These are phyloP conservation scores for Drosophila nr. medialis DNA, from an alignment of 2,888 invertebrate genomes.

Conservation along the genomic window DNA sequence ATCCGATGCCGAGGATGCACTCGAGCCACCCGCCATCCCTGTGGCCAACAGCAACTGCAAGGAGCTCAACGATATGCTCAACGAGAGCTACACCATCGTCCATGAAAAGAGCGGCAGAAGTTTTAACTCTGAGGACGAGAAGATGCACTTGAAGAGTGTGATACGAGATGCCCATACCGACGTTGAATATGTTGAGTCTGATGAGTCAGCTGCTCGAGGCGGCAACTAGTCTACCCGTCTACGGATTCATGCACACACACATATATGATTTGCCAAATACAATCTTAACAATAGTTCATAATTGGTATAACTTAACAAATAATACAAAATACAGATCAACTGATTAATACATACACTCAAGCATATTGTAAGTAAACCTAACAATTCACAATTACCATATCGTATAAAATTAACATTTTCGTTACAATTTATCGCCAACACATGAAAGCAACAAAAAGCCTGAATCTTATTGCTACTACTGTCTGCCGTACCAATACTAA, in stretches of 20 bases:
- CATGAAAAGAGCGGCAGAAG: slow-evolving; percentile 84
- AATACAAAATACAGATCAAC: slow-evolving; percentile 37
- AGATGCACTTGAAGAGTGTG: slow-evolving; percentile 86
- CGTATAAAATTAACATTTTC: slow-evolving; percentile 51
- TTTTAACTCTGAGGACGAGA: slow-evolving; percentile 85
- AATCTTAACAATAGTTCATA: slow-evolving; percentile 56
- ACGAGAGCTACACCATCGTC: slow-evolving; percentile 85
- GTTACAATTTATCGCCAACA: slow-evolving; percentile 55
- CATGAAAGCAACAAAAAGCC: slow-evolving; percentile 59
- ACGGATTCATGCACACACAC: slow-evolving; percentile 14
- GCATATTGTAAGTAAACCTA: slow-evolving; percentile 76
- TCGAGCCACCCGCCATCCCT: slow-evolving; percentile 65
- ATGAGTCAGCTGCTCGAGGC: slow-evolving; percentile 79
- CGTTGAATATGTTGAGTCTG: slow-evolving; percentile 86
- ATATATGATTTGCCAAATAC: slow-evolving; percentile 20
- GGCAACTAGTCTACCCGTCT: slow-evolving; percentile 65
- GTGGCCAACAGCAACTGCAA: slow-evolving; percentile 61
- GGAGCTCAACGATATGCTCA: slow-evolving; percentile 84
- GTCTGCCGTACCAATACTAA: slow-evolving; percentile 60
- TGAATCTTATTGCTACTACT: slow-evolving; percentile 61
- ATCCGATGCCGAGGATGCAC: slow-evolving; percentile 85
- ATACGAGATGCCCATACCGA: slow-evolving; percentile 86
- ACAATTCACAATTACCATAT: slow-evolving; percentile 48
- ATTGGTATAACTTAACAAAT: slow-evolving; percentile 44
- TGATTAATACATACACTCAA: slow-evolving; percentile 52